These are phyloP conservation scores for Homalodisca vitripennis DNA, from an alignment of 1,140 invertebrate species.

Conservation along the genomic window DNA sequence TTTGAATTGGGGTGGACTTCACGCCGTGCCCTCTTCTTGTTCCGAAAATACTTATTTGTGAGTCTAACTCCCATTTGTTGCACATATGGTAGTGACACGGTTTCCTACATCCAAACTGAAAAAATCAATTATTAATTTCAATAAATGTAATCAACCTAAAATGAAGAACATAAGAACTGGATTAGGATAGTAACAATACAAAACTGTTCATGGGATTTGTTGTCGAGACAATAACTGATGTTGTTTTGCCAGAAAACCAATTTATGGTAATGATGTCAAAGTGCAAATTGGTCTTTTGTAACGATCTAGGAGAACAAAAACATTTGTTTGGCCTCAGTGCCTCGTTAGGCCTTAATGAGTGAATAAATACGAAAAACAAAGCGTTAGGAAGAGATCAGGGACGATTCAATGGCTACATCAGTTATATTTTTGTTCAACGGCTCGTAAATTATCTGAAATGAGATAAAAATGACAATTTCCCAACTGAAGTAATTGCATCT, in stretches of 20 bases:
- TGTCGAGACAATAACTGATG: not conserved
- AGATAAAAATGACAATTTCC: not conserved
- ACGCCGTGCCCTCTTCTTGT: too few relatives aligned
- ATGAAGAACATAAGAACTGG: too few relatives aligned
- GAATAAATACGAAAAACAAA: slow-evolving; percentile 14
- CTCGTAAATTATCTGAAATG: slow-evolving; percentile 1
- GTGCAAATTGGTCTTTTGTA: slow-evolving; percentile 14
- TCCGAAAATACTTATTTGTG: too few relatives aligned
- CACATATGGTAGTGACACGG: too few relatives aligned
- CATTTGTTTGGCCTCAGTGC: slow-evolving; percentile 8
- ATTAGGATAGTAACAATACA: too few relatives aligned
- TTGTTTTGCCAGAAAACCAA: slow-evolving; percentile 6
- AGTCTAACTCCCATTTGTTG: too few relatives aligned
- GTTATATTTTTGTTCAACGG: slow-evolving; percentile 11
- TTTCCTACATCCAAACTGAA: too few relatives aligned
- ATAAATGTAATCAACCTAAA: too few relatives aligned
- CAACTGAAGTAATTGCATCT: not conserved
- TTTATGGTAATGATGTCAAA: slow-evolving; percentile 25
- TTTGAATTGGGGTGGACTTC: too few relatives aligned
- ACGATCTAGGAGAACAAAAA: slow-evolving; percentile 9
- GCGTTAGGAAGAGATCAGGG: not conserved
- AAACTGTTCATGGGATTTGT: too few relatives aligned
- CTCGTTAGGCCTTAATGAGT: slow-evolving; percentile 10
- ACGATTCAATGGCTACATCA: slow-evolving; percentile 3
- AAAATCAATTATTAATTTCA: too few relatives aligned